phyloP scores from a whole-genome alignment of 2,797 vertebrate species.

The Acanthiza pusilla region DNA sequence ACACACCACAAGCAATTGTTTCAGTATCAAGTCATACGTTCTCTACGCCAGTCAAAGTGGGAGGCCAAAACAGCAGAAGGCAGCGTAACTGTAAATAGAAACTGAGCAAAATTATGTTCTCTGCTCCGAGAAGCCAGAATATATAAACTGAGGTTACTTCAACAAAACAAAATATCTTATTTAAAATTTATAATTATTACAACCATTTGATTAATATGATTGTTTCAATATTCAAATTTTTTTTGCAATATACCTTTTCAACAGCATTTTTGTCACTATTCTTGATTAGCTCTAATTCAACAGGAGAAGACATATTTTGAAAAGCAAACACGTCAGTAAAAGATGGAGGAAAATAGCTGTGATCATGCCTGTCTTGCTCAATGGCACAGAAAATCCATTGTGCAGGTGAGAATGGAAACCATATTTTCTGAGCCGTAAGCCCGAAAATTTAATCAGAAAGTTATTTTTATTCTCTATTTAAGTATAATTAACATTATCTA shows the following conservation, averaged over 20 bases:
- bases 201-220: not conserved
- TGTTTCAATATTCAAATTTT: not conserved
- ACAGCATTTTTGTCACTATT: not conserved
- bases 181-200: not conserved
- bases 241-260: not conserved
- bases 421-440: not conserved
- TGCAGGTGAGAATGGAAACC: not conserved
- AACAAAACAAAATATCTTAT: not conserved
- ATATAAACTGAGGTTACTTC: not conserved
- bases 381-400: not conserved
- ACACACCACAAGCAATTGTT: not conserved
- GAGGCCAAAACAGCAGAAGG: not conserved
- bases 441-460: not conserved
- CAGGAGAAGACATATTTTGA: not conserved
- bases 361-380: not conserved
- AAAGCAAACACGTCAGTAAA: not conserved
- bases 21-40: not conserved
- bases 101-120: not conserved
- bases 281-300: not conserved
- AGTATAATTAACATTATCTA: not conserved
- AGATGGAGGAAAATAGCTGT: not conserved
- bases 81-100: not conserved
- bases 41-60: not conserved
- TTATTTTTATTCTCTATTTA: conserved; percentile 39
- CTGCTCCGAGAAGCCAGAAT: not conserved